Percentiles rank a stretch among this genome's conserved stretches.
These are phyloP conservation scores for Psittacus erithacus DNA, from an alignment of 2,113 vertebrate species.

Conservation along the genomic window DNA sequence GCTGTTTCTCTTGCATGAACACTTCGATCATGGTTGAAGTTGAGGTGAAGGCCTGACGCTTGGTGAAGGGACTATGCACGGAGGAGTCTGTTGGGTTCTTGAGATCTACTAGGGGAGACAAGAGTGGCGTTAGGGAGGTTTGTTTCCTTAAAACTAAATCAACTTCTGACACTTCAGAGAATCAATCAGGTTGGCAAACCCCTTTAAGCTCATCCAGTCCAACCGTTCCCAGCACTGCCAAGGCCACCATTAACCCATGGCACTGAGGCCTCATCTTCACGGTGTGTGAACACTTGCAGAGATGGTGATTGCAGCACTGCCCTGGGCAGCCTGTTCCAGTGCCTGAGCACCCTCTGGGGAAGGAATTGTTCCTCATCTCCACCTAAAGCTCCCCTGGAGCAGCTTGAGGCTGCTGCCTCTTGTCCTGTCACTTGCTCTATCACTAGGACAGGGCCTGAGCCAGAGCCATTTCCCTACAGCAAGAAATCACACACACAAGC, in stretches of 20 bases:
- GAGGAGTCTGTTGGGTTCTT: conserved; percentile 86
- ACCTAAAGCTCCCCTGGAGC: background rate
- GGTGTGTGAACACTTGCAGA: background rate
- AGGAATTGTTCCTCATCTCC: background rate
- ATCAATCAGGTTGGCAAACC: background rate
- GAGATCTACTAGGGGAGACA: conserved; percentile 77
- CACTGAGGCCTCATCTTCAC: background rate
- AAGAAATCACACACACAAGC: background rate
- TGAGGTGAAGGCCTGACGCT: conserved; percentile 90
- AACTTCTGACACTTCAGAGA: background rate
- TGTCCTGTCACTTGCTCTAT: background rate
- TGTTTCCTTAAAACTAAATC: background rate
- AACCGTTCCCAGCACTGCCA: background rate
- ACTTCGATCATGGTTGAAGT: conserved; percentile 92
- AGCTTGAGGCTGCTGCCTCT: background rate
- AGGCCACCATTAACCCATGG: background rate
- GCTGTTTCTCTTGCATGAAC: conserved; percentile 93
- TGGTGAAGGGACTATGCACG: conserved; percentile 88
- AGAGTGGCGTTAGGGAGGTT: background rate
- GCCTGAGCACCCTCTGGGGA: background rate
- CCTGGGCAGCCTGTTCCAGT: background rate
- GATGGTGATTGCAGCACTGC: background rate
- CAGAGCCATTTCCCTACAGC: background rate
- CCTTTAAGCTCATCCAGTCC: background rate
- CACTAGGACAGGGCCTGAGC: background rate